Base-by-base conservation (phyloP, 2,113 vertebrate species). In the Oxyruncus cristatus region DNA sequence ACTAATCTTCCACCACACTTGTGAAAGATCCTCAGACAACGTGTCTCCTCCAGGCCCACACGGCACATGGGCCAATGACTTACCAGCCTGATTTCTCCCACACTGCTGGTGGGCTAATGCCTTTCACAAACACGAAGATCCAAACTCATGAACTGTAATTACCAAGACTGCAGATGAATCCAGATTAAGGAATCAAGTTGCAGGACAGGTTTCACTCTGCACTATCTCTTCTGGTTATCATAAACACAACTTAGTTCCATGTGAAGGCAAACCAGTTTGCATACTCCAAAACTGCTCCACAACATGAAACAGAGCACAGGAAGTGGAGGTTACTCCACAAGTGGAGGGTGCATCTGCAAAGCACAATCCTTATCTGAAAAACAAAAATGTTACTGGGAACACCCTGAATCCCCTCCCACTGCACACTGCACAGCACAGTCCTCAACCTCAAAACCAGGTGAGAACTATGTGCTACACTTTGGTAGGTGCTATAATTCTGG, bases 131-230 rank as follows among this genome's bases (percentile, higher is more conserved):
- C 53, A 52, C 0, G 0, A 68, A 73, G 53, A 85, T 87, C 52
- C 73, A 78, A 65, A 80, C 61, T 56, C 47, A 16, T 20, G 26
- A 72, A 76, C 74, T 85, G 46, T 66, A 95, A 96, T 96, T 95
- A 95, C 46, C 1, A 2, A 65, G 62, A 68, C 7, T 16, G n/a
- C 52, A 72, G 84, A 95, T 84, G 39, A 62, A 86, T 86, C n/a
- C 32, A 81, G 79, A 73, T 82, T 47, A 71, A 66, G 66, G 46
- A 91, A 91, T 53, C 44, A 81, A 82, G 73, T 91, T 46, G 92
- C 83, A 94, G 73, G 74, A 91, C 95, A 62, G 84, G 91, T 95
- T 95, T 94, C 59, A 68, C 68, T 61, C 78, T 37, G 22, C n/a
- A 13, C 47, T 94, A 50, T 93, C 91, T 92, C 76, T 67, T 78